Conservation (phyloP, 2,888 invertebrate genomes). For the Trichacis sp. region DNA sequence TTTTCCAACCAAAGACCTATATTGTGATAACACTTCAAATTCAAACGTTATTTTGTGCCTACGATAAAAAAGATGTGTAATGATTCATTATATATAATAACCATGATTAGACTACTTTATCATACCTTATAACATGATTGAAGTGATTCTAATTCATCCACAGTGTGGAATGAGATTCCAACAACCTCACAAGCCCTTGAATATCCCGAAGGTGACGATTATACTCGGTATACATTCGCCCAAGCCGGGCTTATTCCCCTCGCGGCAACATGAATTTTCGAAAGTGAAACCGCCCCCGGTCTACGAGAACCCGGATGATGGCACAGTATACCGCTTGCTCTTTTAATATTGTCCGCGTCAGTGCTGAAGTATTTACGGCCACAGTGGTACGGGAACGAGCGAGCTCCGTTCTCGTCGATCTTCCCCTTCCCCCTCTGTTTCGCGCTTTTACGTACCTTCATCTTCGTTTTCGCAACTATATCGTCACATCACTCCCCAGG, state of each 20-base stretch:
- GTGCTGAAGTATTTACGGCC: constrained; percentile 63
- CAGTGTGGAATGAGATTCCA: too few relatives aligned
- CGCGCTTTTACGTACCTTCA: constrained; percentile 13
- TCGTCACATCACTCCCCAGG: constrained; percentile 14
- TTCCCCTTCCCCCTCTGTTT: constrained; percentile 28
- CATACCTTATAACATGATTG: too few relatives aligned
- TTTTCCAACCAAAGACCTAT: too few relatives aligned
- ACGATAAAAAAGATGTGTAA: too few relatives aligned
- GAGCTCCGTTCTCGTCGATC: constrained; percentile 39
- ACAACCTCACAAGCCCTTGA: too few relatives aligned
- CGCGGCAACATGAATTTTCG: constrained; percentile 59
- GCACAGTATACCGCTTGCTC: constrained; percentile 54
- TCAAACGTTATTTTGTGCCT: too few relatives aligned
- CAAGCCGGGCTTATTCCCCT: background rate
- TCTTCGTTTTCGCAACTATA: constrained; percentile 23
- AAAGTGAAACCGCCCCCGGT: constrained; percentile 41
- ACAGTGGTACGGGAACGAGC: constrained; percentile 47
- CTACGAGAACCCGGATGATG: constrained; percentile 55
- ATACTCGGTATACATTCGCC: too few relatives aligned
- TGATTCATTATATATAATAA: too few relatives aligned
- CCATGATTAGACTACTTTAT: too few relatives aligned
- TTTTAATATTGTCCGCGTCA: constrained; percentile 65
- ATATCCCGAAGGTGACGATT: too few relatives aligned
- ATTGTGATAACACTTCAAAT: too few relatives aligned
- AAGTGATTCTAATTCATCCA: too few relatives aligned